Evolutionary conservation across 2,888 invertebrate species (phyloP).

Genomic region (Leptodirus hochenwartii): DNA sequence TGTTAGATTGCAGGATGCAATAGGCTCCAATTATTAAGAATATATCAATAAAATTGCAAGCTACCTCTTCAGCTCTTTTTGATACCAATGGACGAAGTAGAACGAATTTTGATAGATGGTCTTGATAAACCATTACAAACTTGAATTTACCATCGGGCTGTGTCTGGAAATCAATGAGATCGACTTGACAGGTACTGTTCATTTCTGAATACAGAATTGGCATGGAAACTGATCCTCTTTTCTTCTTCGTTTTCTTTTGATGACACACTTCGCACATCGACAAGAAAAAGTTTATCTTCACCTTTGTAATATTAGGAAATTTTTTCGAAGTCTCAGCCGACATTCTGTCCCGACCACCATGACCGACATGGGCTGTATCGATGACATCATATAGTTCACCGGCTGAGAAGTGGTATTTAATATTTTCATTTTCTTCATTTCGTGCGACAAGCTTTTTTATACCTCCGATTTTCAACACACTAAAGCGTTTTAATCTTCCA

Average conservation of each 20-base stretch:
- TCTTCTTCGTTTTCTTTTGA: conserved; percentile 6
- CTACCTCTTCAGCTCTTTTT: conserved; percentile 21
- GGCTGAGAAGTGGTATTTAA: not conserved
- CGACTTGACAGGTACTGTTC: conserved; percentile 22
- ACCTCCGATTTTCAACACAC: conserved; percentile 1
- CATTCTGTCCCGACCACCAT: conserved; percentile 1
- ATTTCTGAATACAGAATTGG: conserved; percentile 11
- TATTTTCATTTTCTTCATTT: not conserved
- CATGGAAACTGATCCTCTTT: conserved; percentile 11
- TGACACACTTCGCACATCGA: conserved; percentile 7
- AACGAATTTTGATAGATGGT: conserved; percentile 24
- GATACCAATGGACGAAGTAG: conserved; percentile 19
- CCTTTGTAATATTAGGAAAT: not conserved
- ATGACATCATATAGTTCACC: conserved; percentile 2
- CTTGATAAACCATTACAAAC: conserved; percentile 23
- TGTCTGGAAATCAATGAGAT: conserved; percentile 22
- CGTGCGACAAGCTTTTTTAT: not conserved
- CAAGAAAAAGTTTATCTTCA: conserved; percentile 1
- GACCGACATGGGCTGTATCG: not conserved
- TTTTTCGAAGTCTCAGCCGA: not conserved
- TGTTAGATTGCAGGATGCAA: conserved; percentile 19
- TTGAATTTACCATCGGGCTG: conserved; percentile 19
- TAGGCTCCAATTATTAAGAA: conserved; percentile 23
- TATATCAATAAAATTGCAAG: conserved; percentile 20
- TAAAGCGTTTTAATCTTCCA: conserved; percentile 1